A percentile compares a stretch with the other conserved stretches of the same genome.
Conservation (phyloP, 2,888 invertebrate species). For the Parnassius smintheus region DNA sequence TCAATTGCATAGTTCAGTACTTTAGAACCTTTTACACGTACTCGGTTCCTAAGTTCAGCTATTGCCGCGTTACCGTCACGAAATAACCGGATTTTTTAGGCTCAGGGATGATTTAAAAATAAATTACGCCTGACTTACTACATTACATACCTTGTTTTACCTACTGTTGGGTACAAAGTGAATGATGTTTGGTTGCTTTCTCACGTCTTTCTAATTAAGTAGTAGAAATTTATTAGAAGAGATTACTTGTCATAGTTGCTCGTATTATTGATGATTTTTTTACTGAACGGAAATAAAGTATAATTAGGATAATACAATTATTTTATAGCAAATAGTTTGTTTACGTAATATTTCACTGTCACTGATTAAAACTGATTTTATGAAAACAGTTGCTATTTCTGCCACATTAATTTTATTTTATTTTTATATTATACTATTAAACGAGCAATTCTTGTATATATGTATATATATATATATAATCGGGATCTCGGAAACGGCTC, state of each 20-base stretch:
- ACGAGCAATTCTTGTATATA: too few relatives aligned
- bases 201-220: conserved; percentile 63
- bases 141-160: conserved; percentile 28
- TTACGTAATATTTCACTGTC: too few relatives aligned
- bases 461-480: too few relatives aligned
- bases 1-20: too few relatives aligned
- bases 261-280: conserved; percentile 11
- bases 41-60: conserved; percentile 19
- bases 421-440: too few relatives aligned
- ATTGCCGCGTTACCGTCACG: conserved; percentile 50
- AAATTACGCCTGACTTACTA: conserved; percentile 45
- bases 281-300: conserved; percentile 10
- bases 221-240: conserved; percentile 40
- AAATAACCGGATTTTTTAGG: conserved; percentile 62
- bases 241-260: conserved; percentile 31
- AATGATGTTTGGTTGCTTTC: conserved; percentile 72
- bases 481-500: too few relatives aligned
- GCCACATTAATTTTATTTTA: too few relatives aligned
- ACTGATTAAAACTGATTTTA: too few relatives aligned
- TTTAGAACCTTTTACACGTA: conserved; percentile 4
- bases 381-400: too few relatives aligned
- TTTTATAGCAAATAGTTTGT: too few relatives aligned
- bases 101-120: conserved; percentile 71
- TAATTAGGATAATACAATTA: too few relatives aligned
- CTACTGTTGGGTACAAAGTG: conserved; percentile 67